phyloP scores from a whole-genome alignment of 2,797 vertebrate species.

The Phalanger gymnotis region DNA sequence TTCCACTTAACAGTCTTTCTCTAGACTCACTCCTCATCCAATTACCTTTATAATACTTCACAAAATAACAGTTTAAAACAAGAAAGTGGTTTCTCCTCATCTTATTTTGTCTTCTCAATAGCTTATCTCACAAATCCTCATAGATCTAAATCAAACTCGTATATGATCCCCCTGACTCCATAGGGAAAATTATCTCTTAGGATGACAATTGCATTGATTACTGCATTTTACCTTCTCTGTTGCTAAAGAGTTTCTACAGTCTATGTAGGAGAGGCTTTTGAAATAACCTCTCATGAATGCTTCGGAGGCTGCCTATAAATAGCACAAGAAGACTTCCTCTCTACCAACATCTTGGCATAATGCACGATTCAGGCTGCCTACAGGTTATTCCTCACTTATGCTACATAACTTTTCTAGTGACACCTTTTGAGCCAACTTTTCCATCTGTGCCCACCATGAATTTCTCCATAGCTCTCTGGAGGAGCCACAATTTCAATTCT shows the following conservation, averaged over 20 bases:
- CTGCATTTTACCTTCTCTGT: background rate
- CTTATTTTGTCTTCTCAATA: background rate
- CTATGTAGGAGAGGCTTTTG: background rate
- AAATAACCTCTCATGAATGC: background rate
- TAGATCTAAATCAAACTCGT: no score
- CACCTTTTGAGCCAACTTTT: background rate
- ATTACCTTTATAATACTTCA: background rate
- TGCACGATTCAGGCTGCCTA: background rate
- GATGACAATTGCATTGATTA: no score
- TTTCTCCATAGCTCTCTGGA: no score
- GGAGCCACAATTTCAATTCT: no score
- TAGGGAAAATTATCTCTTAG: background rate
- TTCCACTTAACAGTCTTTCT: background rate
- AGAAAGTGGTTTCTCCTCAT: background rate
- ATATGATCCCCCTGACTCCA: background rate
- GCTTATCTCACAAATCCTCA: background rate
- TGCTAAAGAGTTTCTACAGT: background rate
- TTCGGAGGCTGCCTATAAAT: no score
- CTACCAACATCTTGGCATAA: background rate
- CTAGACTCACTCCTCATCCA: background rate
- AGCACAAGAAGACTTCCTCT: background rate
- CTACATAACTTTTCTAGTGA: background rate
- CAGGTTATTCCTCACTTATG: background rate
- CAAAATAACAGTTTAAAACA: background rate
- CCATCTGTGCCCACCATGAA: no score